phyloP scores from a whole-genome alignment of 2,888 invertebrate genomes.

The Meiosimyza platycephala region DNA sequence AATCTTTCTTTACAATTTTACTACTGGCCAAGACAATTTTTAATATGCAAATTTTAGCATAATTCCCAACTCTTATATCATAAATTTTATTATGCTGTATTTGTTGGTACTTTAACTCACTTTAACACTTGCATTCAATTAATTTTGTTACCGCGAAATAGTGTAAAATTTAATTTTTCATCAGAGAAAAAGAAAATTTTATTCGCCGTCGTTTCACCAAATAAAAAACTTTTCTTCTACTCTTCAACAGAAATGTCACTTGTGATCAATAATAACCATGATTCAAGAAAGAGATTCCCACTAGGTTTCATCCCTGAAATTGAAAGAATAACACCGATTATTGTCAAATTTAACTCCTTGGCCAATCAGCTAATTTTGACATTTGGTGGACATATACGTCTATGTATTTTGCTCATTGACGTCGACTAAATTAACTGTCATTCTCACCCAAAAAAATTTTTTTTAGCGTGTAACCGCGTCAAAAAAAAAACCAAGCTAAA shows the following conservation, averaged over 20 bases:
- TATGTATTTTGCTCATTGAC: too few species aligned
- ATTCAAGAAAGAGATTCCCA: too few species aligned
- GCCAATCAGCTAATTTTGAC: background rate
- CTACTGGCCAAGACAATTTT: background rate
- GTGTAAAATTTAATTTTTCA: slow-evolving; percentile 39
- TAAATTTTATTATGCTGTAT: background rate
- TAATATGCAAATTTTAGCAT: background rate
- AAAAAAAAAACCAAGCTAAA: too few species aligned
- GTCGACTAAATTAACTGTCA: too few species aligned
- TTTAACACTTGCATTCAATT: slow-evolving; percentile 28
- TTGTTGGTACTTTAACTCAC: slow-evolving; percentile 12
- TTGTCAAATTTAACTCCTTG: too few species aligned
- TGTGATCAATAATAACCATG: slow-evolving; percentile 46
- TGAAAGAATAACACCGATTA: too few species aligned
- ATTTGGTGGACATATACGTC: background rate
- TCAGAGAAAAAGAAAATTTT: slow-evolving; percentile 42
- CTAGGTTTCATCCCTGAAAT: too few species aligned
- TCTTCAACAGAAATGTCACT: slow-evolving; percentile 47
- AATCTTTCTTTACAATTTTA: background rate
- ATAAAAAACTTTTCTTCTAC: slow-evolving; percentile 28
- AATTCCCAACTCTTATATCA: background rate
- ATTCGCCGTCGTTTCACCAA: slow-evolving; percentile 36
- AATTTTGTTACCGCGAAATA: slow-evolving; percentile 13
- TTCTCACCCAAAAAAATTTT: too few species aligned
- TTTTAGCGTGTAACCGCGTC: too few species aligned